A percentile compares a stretch with the other conserved stretches of the same genome.
Conservation (phyloP, 2,888 invertebrate genomes). For the Onchidella celtica region DNA sequence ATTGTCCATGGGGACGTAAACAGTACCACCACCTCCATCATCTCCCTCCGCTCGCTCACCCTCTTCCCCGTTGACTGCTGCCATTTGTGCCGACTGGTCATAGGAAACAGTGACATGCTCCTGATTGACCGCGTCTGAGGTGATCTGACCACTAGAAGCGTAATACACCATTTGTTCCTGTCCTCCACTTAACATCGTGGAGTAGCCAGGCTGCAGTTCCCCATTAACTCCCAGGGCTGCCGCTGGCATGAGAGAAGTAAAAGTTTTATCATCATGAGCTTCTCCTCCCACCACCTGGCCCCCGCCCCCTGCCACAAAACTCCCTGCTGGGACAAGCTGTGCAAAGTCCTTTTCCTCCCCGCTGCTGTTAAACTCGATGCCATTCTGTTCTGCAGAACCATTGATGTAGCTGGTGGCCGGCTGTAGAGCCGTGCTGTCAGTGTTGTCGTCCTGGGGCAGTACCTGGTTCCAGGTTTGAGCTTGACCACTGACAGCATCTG, state of each 20-base stretch:
- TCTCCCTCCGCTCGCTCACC: conserved; percentile 12
- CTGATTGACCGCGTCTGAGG: conserved; percentile 33
- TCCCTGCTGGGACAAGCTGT: conserved; percentile 47
- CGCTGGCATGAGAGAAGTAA: conserved; percentile 48
- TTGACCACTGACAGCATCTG: conserved; percentile 2
- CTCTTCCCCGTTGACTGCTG: conserved; percentile 22
- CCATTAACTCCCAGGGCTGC: conserved; percentile 42
- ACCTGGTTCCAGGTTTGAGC: conserved; percentile 26
- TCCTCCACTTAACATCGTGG: conserved; percentile 27
- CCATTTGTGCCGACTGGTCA: conserved; percentile 30
- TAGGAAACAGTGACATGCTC: conserved; percentile 29
- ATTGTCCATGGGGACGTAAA: conserved; percentile 44
- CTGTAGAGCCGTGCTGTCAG: neutral
- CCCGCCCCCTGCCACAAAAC: conserved; percentile 37
- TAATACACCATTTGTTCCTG: conserved; percentile 44
- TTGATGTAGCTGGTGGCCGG: conserved; percentile 36
- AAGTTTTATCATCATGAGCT: conserved; percentile 41
- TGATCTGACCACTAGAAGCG: conserved; percentile 21
- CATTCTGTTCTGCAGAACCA: conserved; percentile 40
- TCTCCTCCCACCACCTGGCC: neutral
- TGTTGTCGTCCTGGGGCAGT: conserved; percentile 9
- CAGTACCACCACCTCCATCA: conserved; percentile 9
- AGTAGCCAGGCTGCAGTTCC: conserved; percentile 39
- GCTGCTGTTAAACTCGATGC: conserved; percentile 44
- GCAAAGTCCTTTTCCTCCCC: conserved; percentile 47